These are phyloP conservation scores for Bubo blakistoni DNA, from an alignment of 2,113 vertebrate species.

Conservation along the genomic window DNA sequence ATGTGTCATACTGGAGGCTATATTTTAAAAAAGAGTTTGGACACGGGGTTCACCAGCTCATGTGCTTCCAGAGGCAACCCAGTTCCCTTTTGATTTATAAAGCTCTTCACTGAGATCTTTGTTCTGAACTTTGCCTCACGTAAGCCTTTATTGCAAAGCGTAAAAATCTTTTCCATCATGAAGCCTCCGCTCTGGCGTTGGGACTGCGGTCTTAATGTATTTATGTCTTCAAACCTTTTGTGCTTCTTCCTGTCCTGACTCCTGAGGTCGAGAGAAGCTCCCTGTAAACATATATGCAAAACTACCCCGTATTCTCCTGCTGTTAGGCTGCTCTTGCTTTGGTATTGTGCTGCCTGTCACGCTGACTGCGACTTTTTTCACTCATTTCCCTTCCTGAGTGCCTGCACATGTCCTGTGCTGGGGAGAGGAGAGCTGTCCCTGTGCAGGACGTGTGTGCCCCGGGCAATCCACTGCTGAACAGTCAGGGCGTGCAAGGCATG, in stretches of 20 bases:
- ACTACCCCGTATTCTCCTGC: background rate
- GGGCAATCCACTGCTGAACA: background rate
- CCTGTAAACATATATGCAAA: background rate
- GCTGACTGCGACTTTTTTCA: fast-evolving
- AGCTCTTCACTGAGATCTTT: background rate
- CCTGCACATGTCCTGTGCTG: fast-evolving
- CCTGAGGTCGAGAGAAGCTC: background rate
- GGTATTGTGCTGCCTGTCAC: fast-evolving
- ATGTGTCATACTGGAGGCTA: background rate
- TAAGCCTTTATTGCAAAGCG: background rate
- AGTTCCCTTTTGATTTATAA: background rate
- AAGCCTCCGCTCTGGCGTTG: fast-evolving
- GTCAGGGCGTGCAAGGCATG: fast-evolving
- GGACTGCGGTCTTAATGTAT: background rate
- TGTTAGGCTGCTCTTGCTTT: background rate
- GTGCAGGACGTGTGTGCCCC: fast-evolving
- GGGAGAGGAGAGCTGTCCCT: background rate
- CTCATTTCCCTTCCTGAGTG: background rate
- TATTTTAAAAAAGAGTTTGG: background rate
- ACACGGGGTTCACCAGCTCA: background rate
- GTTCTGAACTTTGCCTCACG: background rate
- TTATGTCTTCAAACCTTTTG: background rate
- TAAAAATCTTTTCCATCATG: background rate
- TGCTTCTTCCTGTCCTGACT: background rate
- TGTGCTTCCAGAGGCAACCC: background rate